Base-by-base conservation (phyloP, 2,888 invertebrate species). In the Psylliodes chrysocephalus region DNA sequence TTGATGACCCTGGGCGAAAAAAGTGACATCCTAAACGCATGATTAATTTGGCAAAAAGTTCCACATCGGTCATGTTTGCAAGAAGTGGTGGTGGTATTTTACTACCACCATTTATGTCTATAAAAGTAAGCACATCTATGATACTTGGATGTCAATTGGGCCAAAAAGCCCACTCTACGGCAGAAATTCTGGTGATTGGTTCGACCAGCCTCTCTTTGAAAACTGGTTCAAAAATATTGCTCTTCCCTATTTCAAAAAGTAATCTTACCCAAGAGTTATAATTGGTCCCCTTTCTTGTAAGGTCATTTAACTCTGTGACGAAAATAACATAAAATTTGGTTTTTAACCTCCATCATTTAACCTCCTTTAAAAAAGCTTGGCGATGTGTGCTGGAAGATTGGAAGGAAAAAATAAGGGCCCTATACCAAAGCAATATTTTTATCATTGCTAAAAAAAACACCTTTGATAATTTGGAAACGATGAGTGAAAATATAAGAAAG, bases 21-120 rank as follows among this genome's bases (percentile, higher is more conserved):
- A 54, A 60, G 33, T 1, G 42, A 42, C 44, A 60, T 51, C 52
- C 33, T 17, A 52, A 52, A 44, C 33, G 30, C 6, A 60, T 52
- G 22, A 60, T 52, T 5, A 44, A 60, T 25, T 60, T 28, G 12
- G 28, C 57, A 38, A 59, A 49, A 59, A 49, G 12, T 8, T 59
- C 38, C 10, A 60, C 52, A 18, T 52, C 60, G n/a, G 52, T 51
- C n/a, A n/a, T n/a, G n/a, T n/a, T n/a, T n/a, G n/a, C n/a, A n/a
- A n/a, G n/a, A n/a, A n/a, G n/a, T n/a, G 38, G 60, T 40, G 40
- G 4, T 6, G 52, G 51, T n/a, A 12, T 8, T 14, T 15, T 61
- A 44, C 25, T 59, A 49, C 35, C 49, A 4, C 35, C 44, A 44
- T 55, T 55, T 42, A 44, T 25, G 55, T 44, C 1, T 55, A 55